Base-by-base conservation (phyloP, 2,113 vertebrate species). In the Reinhardtius hippoglossoides region DNA sequence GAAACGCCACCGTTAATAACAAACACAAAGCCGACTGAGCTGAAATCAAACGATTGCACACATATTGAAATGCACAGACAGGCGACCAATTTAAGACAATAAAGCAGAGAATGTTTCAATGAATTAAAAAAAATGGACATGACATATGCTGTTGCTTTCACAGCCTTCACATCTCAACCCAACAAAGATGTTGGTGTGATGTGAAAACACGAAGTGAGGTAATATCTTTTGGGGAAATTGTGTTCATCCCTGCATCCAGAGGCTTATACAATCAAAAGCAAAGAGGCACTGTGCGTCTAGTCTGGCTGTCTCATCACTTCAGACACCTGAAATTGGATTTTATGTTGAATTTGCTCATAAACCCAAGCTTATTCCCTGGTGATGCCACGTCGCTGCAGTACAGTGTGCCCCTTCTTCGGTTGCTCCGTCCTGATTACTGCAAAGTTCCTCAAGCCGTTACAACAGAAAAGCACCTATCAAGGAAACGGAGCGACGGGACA, bases 301-400 rank as follows among this genome's bases (percentile, higher is more conserved):
- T 46, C 16, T 31, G 8, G 12, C 9, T 2, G 23, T 1, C n/a
- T 14, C 18, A 18, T 14, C 16, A 50, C 12, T 13, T 40, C 1
- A 65, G 1, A 40, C 61, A 27, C 16, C 5, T 21, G 44, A 15
- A 10, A 59, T 15, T 35, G 44, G 44, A 2, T 44, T 58, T 44
- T 9, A 26, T 44, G 31, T 54, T 54, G 24, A 50, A 26, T 65
- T 16, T 64, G 20, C 73, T 50, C 23, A 24, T 5, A 52, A 79
- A 62, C 5, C 14, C 1, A 16, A n/a, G 13, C 35, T 14, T 24
- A 40, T 67, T 63, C 9, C 24, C 24, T 23, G 24, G 31, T n/a
- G 56, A 58, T 12, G 23, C 7, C 24, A 27, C 52, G 0, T 0
- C 14, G 26, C 44, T 15, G 7, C 4, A 55, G 9, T 40, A 6